Evolutionary conservation across 2,888 invertebrate species (phyloP).

Genomic region (Temnothorax unifasciatus): DNA sequence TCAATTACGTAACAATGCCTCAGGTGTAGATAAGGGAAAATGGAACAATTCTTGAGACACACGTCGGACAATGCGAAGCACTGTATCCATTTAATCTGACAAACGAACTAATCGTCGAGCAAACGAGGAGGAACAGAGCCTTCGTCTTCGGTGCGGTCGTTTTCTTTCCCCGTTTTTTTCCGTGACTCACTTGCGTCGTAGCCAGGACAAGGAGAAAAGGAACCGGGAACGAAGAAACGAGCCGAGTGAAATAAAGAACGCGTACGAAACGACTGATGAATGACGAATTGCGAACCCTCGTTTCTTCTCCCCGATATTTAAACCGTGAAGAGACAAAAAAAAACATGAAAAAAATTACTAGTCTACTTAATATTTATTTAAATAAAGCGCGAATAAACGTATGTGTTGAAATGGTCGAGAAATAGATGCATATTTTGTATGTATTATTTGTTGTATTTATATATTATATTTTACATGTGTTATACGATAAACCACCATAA

Average conservation of each 20-base stretch:
- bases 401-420: neutral
- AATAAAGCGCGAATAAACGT: neutral
- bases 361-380: neutral
- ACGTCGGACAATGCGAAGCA: neutral
- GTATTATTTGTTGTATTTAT: too few species aligned
- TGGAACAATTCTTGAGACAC: neutral
- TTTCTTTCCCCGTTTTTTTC: constrained; percentile 10
- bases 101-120: constrained; percentile 11
- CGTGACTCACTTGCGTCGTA: constrained; percentile 26
- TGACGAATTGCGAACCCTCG: neutral
- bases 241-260: neutral
- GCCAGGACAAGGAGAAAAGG: constrained; percentile 15
- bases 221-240: constrained; percentile 10
- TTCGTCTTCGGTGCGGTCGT: neutral
- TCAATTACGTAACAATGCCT: neutral
- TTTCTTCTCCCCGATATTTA: neutral
- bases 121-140: constrained; percentile 14
- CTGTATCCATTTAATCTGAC: constrained; percentile 25
- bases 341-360: neutral
- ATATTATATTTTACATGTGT: constrained; percentile 12
- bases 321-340: neutral
- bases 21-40: neutral
- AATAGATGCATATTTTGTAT: neutral
- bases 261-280: neutral
- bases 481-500: neutral